Conservation (phyloP, 1,140 invertebrate species). For the Marisa cornuarietis region DNA sequence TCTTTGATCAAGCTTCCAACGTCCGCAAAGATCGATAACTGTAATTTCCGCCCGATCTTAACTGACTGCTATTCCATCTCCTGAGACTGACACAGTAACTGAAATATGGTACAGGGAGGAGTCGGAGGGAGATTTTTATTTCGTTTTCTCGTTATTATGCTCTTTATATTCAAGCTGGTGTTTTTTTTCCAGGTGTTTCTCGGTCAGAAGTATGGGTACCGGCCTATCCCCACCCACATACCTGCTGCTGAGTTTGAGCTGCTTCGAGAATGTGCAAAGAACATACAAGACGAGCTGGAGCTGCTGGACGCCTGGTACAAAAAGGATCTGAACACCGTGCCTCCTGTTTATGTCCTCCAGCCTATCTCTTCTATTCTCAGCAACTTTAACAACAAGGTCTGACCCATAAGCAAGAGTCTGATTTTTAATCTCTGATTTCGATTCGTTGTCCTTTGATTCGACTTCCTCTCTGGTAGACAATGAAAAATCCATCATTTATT, state of each 20-base stretch:
- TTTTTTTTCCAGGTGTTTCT: slow-evolving; percentile 80
- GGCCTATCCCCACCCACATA: slow-evolving; percentile 95
- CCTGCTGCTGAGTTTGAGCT: slow-evolving; percentile 87
- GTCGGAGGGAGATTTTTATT: background rate
- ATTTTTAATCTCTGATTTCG: no score
- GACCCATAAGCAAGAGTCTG: no score
- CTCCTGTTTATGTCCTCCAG: slow-evolving; percentile 89
- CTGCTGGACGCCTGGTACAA: slow-evolving; percentile 95
- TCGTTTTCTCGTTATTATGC: background rate
- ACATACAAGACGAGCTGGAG: slow-evolving; percentile 78
- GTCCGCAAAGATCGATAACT: background rate
- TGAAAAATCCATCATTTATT: no score
- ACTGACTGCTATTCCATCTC: background rate
- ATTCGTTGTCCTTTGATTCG: no score
- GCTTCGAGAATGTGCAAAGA: slow-evolving; percentile 82
- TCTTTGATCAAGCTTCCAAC: background rate
- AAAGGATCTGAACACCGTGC: slow-evolving; percentile 93
- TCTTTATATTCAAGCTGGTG: background rate
- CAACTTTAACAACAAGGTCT: slow-evolving; percentile 98
- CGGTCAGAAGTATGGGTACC: slow-evolving; percentile 97
- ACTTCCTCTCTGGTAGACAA: no score
- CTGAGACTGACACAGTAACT: background rate
- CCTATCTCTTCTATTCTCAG: slow-evolving; percentile 96
- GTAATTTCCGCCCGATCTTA: background rate
- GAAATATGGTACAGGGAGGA: background rate